Evolutionary conservation across 1,140 invertebrate species (phyloP).

Genomic region (Prorops nasuta): DNA sequence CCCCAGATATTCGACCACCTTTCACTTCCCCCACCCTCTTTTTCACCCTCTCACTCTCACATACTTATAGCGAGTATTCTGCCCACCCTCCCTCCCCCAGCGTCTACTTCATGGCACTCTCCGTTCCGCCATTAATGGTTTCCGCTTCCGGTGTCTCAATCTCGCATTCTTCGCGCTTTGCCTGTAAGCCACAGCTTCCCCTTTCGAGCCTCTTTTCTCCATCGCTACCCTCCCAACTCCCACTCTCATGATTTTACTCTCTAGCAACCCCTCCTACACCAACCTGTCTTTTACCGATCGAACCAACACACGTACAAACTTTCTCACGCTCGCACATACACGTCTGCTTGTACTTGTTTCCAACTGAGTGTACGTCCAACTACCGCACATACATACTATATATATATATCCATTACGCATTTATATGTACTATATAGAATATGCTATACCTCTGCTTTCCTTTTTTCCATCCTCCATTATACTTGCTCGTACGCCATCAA

Average conservation of each 20-base stretch:
- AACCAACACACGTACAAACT: slow-evolving; percentile 2
- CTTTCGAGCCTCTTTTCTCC: too few relatives aligned
- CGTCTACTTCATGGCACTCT: slow-evolving; percentile 24
- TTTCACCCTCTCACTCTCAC: slow-evolving; percentile 5
- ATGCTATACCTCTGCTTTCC: too few relatives aligned
- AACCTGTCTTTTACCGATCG: background rate
- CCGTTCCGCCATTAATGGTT: slow-evolving; percentile 15
- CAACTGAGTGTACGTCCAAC: too few relatives aligned
- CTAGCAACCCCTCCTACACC: background rate
- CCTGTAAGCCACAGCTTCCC: slow-evolving; percentile 15
- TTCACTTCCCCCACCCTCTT: slow-evolving; percentile 3
- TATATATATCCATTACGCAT: too few relatives aligned
- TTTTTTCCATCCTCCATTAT: too few relatives aligned
- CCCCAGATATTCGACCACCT: slow-evolving; percentile 3
- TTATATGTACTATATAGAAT: too few relatives aligned
- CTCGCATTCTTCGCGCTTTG: slow-evolving; percentile 27
- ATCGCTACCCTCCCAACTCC: too few relatives aligned
- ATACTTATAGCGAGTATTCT: background rate
- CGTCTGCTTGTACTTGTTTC: too few relatives aligned
- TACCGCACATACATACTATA: too few relatives aligned
- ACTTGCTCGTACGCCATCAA: too few relatives aligned
- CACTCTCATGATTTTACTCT: slow-evolving; percentile 2
- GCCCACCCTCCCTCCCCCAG: slow-evolving; percentile 13
- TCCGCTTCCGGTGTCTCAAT: slow-evolving; percentile 33
- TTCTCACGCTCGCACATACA: background rate